Evolutionary conservation across 1,140 invertebrate species (phyloP).

Genomic region (Drosophila pectinifera): DNA sequence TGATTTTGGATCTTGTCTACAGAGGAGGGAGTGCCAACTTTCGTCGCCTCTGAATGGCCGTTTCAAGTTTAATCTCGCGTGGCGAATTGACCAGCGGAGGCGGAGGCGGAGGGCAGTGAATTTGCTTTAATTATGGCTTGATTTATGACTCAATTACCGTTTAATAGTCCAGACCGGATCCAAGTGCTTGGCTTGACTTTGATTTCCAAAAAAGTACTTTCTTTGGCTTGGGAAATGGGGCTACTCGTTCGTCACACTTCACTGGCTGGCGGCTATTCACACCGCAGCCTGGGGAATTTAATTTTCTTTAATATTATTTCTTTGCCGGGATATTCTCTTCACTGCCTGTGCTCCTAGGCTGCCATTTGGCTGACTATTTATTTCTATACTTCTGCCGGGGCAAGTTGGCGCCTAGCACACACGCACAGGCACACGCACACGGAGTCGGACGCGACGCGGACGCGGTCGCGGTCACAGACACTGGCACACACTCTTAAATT

Average conservation of each 20-base stretch:
- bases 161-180: constrained; percentile 57
- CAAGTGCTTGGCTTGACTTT: constrained; percentile 24
- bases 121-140: constrained; percentile 56
- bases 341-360: constrained; percentile 37
- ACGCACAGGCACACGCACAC: constrained; percentile 24
- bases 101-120: background rate
- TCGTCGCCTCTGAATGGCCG: constrained; percentile 11
- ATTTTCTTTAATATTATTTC: constrained; percentile 53
- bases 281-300: constrained; percentile 31
- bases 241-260: constrained; percentile 41
- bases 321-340: constrained; percentile 23
- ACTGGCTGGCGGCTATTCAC: constrained; percentile 27
- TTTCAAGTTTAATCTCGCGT: constrained; percentile 58
- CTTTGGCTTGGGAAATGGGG: constrained; percentile 20
- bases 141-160: constrained; percentile 75
- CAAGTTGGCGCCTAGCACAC: constrained; percentile 63
- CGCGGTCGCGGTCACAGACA: constrained; percentile 24
- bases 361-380: constrained; percentile 47
- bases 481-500: constrained; percentile 47
- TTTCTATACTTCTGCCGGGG: constrained; percentile 58
- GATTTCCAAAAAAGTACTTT: constrained; percentile 31
- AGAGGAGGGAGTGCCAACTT: background rate
- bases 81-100: constrained; percentile 31
- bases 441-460: background rate
- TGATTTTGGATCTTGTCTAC: constrained; percentile 16